Percentiles rank a stretch among this genome's conserved stretches.
These are phyloP conservation scores for Lochmaea crataegi DNA, from an alignment of 2,888 invertebrate genomes.

Conservation along the genomic window DNA sequence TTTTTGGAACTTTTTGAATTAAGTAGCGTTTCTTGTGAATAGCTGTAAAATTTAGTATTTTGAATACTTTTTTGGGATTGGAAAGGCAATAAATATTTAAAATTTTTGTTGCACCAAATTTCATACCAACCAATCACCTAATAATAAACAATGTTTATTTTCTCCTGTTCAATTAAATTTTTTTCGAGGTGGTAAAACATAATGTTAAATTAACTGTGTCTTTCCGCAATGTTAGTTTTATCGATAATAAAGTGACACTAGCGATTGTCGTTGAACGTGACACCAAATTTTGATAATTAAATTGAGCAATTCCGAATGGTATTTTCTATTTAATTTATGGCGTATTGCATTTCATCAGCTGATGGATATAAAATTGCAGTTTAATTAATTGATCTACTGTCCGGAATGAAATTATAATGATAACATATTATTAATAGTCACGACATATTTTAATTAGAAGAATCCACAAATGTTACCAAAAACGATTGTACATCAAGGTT, in stretches of 20 bases:
- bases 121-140: too few species aligned
- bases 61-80: too few species aligned
- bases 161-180: neutral
- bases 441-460: neutral
- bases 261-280: neutral
- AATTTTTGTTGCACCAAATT: too few species aligned
- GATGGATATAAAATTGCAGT: conserved; percentile 15
- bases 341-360: conserved; percentile 22
- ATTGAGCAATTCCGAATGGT: conserved; percentile 14
- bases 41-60: too few species aligned
- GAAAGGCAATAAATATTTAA: too few species aligned
- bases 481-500: neutral
- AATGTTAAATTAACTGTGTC: neutral
- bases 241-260: neutral
- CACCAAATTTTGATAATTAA: conserved; percentile 21
- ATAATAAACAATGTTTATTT: neutral
- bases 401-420: neutral
- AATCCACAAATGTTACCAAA: neutral
- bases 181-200: neutral
- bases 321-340: conserved; percentile 26
- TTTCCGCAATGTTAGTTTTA: neutral
- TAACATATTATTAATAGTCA: neutral
- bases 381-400: conserved; percentile 16
- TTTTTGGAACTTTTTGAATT: too few species aligned
- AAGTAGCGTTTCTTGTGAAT: too few species aligned